Evolutionary conservation across 2,113 vertebrate genomes (phyloP).

Genomic region (Hypomesus transpacificus): DNA sequence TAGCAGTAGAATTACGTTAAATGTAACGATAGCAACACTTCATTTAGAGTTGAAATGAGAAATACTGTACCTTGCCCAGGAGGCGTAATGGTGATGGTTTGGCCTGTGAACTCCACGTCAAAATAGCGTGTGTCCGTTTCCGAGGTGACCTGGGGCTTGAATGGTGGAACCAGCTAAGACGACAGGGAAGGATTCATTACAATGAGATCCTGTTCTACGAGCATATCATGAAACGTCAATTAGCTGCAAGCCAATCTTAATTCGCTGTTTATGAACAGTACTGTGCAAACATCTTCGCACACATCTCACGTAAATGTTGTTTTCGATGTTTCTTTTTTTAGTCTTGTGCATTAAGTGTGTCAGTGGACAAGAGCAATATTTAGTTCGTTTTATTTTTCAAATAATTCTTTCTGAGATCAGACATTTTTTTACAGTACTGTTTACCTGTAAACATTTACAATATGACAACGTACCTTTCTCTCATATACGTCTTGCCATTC

Average conservation of each 20-base stretch:
- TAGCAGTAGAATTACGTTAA: not conserved
- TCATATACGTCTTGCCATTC: slow-evolving; percentile 82
- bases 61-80: slow-evolving; percentile 80
- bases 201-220: no score
- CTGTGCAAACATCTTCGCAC: not conserved
- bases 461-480: slow-evolving; percentile 72
- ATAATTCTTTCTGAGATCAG: not conserved
- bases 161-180: slow-evolving; percentile 75
- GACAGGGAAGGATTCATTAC: not conserved
- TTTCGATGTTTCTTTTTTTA: no score
- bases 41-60: not conserved
- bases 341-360: no score
- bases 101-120: slow-evolving; percentile 84
- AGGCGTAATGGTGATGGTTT: slow-evolving; percentile 86
- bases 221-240: no score
- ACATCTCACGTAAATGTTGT: no score
- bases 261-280: not conserved
- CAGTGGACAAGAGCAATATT: no score
- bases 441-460: not conserved
- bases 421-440: not conserved
- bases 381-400: no score
- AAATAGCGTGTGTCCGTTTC: slow-evolving; percentile 85
- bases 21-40: no score
- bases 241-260: no score
- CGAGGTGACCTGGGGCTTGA: slow-evolving; percentile 85